A percentile compares a stretch with the other conserved stretches of the same genome.
These are phyloP conservation scores for Cydia strobilella DNA, from an alignment of 1,140 invertebrate genomes.

Conservation along the genomic window DNA sequence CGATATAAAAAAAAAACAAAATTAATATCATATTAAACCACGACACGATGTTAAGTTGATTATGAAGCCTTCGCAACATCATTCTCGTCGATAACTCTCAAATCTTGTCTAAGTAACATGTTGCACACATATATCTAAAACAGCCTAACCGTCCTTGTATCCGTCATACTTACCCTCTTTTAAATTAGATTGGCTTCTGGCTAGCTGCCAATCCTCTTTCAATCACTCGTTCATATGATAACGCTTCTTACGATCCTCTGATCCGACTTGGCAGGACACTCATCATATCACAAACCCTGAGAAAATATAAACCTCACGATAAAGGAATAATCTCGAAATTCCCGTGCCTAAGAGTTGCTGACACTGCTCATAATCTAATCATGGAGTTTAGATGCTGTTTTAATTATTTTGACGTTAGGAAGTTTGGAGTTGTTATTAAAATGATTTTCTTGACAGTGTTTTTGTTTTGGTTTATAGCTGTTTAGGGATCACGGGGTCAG, in stretches of 20 bases:
- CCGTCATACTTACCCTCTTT: background rate
- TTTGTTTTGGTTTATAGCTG: background rate
- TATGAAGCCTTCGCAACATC: background rate
- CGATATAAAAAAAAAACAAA: background rate
- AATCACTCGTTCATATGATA: slow-evolving; percentile 18
- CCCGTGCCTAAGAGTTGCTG: background rate
- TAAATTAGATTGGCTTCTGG: background rate
- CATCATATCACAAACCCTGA: background rate
- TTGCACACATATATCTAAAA: background rate
- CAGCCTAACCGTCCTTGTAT: background rate
- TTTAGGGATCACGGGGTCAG: background rate
- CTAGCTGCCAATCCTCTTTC: slow-evolving; percentile 13
- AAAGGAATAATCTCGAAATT: background rate
- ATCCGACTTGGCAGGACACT: slow-evolving; percentile 16
- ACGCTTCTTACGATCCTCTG: slow-evolving; percentile 17
- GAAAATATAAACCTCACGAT: background rate
- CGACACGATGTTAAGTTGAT: slow-evolving; percentile 1
- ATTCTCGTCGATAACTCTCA: background rate
- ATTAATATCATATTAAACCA: background rate
- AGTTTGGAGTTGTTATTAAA: slow-evolving; percentile 3
- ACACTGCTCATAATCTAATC: background rate
- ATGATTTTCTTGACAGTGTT: background rate
- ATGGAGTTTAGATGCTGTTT: slow-evolving; percentile 12
- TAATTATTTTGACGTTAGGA: slow-evolving; percentile 14
- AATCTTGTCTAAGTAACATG: background rate